phyloP scores from a whole-genome alignment of 2,113 vertebrate genomes.

The Sigmodon hispidus region DNA sequence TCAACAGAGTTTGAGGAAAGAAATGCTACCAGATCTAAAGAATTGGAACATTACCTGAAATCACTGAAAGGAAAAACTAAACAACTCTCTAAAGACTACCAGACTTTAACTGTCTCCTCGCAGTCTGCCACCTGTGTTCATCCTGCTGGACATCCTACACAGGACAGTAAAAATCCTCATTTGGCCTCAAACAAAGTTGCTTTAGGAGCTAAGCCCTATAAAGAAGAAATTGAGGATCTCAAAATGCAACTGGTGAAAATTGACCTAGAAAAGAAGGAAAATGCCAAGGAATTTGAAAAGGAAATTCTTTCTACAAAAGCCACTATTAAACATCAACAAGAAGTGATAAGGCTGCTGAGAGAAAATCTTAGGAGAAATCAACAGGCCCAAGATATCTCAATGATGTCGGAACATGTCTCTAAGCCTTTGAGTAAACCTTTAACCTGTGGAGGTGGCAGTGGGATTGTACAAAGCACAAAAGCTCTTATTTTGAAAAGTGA shows the following conservation, averaged over 20 bases:
- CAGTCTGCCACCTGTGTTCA: constrained; percentile 15
- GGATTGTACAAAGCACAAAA: constrained; percentile 89
- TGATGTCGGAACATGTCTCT: constrained; percentile 80
- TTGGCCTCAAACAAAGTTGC: constrained; percentile 78
- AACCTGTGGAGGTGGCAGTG: constrained; percentile 87
- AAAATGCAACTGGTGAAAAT: constrained; percentile 87
- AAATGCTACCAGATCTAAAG: constrained; percentile 59
- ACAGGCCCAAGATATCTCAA: constrained; percentile 88
- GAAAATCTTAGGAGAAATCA: constrained; percentile 89
- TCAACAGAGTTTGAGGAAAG: constrained; percentile 74
- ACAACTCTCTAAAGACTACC: constrained; percentile 68
- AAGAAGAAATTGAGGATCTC: constrained; percentile 88
- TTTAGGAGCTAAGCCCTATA: constrained; percentile 84
- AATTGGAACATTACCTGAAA: constrained; percentile 73
- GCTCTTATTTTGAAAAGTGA: constrained; percentile 86
- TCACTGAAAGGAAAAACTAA: constrained; percentile 74
- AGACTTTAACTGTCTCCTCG: constrained; percentile 44
- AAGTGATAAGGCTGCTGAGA: constrained; percentile 88
- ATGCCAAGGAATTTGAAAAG: constrained; percentile 84
- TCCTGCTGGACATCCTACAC: constrained; percentile 61
- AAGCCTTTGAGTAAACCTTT: constrained; percentile 76
- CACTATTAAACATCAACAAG: constrained; percentile 86
- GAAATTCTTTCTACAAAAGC: constrained; percentile 85
- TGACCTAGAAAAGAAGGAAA: constrained; percentile 89
- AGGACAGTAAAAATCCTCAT: constrained; percentile 65